Base-by-base conservation (phyloP, 2,888 invertebrate species). In the Tipula vernalis region DNA sequence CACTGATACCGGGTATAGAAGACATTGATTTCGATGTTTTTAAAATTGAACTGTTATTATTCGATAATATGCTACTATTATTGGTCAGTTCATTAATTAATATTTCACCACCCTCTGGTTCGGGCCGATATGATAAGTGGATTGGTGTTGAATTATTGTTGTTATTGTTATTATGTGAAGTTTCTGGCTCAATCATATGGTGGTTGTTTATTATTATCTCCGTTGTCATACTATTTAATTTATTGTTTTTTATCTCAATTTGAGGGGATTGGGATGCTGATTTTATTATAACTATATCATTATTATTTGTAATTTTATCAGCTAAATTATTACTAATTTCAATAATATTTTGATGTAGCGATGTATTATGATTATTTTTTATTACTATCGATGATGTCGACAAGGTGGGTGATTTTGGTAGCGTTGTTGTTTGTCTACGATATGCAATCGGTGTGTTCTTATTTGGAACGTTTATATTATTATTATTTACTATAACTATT, bases 1-100 rank as follows among this genome's bases (percentile, higher is more conserved):
- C 91, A 0, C 90, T 89, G 8, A 90, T 89, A 86, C 89, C 87
- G 0, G 87, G 86, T 87, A 71, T 71, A 18, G 71, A 18, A 88
- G 87, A 85, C 51, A 86, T 86, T 71, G 87, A 87, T 87, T 90
- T 90, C 86, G 91, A 71, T 39, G 71, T 71, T 71, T 71, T 71
- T 71, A 71, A 71, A 71, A 71, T 71, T 28, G 71, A 71, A 71
- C 28, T 71, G 28, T 86, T 84, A 41, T 85, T 41, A 39, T 39
- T 39, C 39, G 6, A 39, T 39, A 39, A 39, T 41, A 86, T 84
- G 12, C 5, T 42, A n/a, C 5, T 42, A 15, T 86, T 87, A 10
- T 83, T 86, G 5, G 71, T 51, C 10, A 85, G 13, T 86, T 86
- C 86, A 86, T 87, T 85, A 85, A 5, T 13, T 15, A 12, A 8